A percentile compares a stretch with the other conserved stretches of the same genome.
Conservation (phyloP, 2,113 vertebrate genomes). For the Neotoma lepida region DNA sequence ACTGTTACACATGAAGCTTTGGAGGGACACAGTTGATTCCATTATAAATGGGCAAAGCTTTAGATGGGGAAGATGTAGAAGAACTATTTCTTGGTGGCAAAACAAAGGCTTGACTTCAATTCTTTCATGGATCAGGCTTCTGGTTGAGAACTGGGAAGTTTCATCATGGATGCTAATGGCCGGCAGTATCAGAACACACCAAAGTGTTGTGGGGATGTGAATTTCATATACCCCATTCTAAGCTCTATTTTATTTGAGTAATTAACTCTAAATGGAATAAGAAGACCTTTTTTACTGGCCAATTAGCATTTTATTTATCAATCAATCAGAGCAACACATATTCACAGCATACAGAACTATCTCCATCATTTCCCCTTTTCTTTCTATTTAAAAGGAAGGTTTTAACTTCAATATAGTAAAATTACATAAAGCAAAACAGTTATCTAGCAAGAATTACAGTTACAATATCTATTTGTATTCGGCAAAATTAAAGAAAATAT, state of each 20-base stretch:
- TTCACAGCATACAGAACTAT: too few species aligned
- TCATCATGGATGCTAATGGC: background rate
- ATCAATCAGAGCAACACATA: too few species aligned
- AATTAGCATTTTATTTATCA: too few species aligned
- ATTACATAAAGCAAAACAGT: too few species aligned
- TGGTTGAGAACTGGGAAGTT: background rate
- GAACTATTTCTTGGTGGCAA: background rate
- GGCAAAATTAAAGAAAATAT: too few species aligned
- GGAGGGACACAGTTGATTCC: background rate
- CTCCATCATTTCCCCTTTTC: too few species aligned
- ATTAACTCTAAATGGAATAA: background rate
- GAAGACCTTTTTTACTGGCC: too few species aligned
- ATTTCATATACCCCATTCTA: background rate
- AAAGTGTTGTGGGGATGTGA: background rate
- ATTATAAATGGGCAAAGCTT: background rate
- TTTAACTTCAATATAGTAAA: too few species aligned
- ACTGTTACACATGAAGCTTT: background rate
- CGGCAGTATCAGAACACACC: background rate
- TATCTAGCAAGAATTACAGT: too few species aligned
- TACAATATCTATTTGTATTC: too few species aligned
- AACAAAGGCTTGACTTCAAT: background rate
- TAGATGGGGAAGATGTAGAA: background rate
- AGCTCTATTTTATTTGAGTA: background rate
- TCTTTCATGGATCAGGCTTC: background rate
- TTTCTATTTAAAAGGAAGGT: too few species aligned